A percentile compares a stretch with the other conserved stretches of the same genome.
These are phyloP conservation scores for Phacellophora camtschatica DNA, from an alignment of 30 jellyfish, hydroid and myxozoan genomes.

Conservation along the genomic window DNA sequence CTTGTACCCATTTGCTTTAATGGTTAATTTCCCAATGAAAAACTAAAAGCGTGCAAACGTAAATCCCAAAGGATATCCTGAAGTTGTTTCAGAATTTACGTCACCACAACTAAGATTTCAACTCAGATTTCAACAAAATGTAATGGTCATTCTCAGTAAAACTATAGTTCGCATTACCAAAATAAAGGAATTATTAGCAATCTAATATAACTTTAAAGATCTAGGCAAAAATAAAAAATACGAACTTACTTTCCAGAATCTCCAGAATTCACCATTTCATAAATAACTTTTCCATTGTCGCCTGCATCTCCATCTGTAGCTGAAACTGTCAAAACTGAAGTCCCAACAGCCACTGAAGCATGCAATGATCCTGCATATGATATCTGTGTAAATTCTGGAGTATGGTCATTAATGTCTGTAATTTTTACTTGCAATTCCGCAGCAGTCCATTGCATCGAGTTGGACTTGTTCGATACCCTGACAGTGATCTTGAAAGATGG, in stretches of 20 bases:
- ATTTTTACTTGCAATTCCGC: slow-evolving; percentile 66
- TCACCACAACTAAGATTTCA: too few species aligned
- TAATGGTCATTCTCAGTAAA: too few species aligned
- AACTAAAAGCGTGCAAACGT: too few species aligned
- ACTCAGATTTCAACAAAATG: too few species aligned
- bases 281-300: slow-evolving; percentile 60
- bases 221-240: too few species aligned
- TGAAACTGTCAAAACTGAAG: slow-evolving; percentile 51
- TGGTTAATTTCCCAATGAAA: too few species aligned
- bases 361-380: slow-evolving; percentile 77
- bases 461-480: slow-evolving; percentile 62
- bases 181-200: too few species aligned
- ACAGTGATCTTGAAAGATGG: slow-evolving; percentile 71
- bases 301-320: slow-evolving; percentile 89
- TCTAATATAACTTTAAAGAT: too few species aligned
- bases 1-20: too few species aligned
- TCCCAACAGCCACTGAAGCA: slow-evolving; percentile 45
- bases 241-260: slow-evolving; percentile 79
- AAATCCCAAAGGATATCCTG: too few species aligned
- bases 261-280: slow-evolving; percentile 31
- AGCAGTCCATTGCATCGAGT: slow-evolving; percentile 61
- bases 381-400: slow-evolving; percentile 72
- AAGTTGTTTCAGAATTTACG: too few species aligned
- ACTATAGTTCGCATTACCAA: too few species aligned
- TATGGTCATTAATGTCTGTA: slow-evolving; percentile 71